Conservation (phyloP, 2,797 vertebrate genomes). For the Tamandua tetradactyla region DNA sequence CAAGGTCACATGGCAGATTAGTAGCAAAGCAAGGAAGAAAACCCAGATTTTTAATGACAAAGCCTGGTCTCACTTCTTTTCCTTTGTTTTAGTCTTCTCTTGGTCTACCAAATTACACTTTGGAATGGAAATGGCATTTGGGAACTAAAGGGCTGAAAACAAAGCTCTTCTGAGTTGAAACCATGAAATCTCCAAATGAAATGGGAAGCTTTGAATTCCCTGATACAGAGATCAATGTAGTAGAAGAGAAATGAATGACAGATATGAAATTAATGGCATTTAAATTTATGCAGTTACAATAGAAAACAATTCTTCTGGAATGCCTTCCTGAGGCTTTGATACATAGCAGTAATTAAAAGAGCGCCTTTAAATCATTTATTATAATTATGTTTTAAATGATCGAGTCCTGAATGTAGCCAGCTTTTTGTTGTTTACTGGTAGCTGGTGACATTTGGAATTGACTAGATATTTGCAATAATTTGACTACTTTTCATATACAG, state of each 20-base stretch:
- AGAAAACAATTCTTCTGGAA: slow-evolving; percentile 81
- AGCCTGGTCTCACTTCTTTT: not conserved
- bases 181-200: slow-evolving; percentile 75
- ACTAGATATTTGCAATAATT: slow-evolving; percentile 76
- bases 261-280: slow-evolving; percentile 85
- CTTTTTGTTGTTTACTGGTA: slow-evolving; percentile 72
- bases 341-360: slow-evolving; percentile 82
- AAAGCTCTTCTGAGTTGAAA: slow-evolving; percentile 71
- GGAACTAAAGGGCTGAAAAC: slow-evolving; percentile 13
- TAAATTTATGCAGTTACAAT: slow-evolving; percentile 85
- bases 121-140: slow-evolving; percentile 27
- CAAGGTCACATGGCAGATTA: not conserved
- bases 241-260: slow-evolving; percentile 81
- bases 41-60: not conserved
- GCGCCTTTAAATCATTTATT: slow-evolving; percentile 82
- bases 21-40: not conserved
- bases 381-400: slow-evolving; percentile 82
- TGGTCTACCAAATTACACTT: not conserved
- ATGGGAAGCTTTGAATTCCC: slow-evolving; percentile 60
- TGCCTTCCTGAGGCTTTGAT: slow-evolving; percentile 81
- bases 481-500: slow-evolving; percentile 63
- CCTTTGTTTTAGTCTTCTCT: not conserved
- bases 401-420: slow-evolving; percentile 62
- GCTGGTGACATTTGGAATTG: slow-evolving; percentile 71
- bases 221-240: slow-evolving; percentile 81